Base-by-base conservation (phyloP, 2,797 vertebrate genomes). In the Phataginus tricuspis region DNA sequence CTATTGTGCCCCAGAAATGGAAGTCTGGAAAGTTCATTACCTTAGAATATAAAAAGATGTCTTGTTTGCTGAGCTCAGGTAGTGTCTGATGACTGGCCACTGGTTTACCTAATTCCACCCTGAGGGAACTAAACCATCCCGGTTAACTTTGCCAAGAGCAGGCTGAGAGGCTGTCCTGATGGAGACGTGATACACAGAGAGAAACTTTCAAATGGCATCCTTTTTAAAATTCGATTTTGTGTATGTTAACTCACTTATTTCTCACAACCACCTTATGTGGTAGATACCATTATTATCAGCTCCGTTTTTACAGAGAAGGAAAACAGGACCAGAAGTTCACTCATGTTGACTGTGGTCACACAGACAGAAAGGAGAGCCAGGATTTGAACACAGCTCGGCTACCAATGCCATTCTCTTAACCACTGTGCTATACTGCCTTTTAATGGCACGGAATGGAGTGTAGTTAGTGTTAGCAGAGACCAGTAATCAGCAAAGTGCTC, bases 1-100 rank as follows among this genome's bases (percentile, higher is more conserved):
- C 91, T 66, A 18, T 37, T 71, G 27, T 71, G 53, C 13, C 39
- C 34, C 18, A 77, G 79, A 95, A 91, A 90, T 90, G 51, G 85
- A 68, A 72, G 57, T 69, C 94, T 86, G 53, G 39, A 92, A 68
- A 82, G 21, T 72, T 86, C 61, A n/a, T 90, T 93, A 91, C 63
- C 7, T 0, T 55, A 45, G 57, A 21, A 82, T 68, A 37, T 37
- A 42, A 91, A 85, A 55, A 84, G 39, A 87, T 39, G 84, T 77
- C 16, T 6, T 90, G 31, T 90, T 79, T 91, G 74, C 75, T 92
- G 83, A 91, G 53, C 75, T 93, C 37, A n/a, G 63, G 57, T 78
- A 53, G 57, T 18, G 4, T 11, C 51, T 57, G 23, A 34, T 23
- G 55, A 42, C 49, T 7, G 21, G 59, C 2, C 9, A 25, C 51